Conservation (phyloP, 2,888 invertebrate genomes). For the Octonoba sinensis region DNA sequence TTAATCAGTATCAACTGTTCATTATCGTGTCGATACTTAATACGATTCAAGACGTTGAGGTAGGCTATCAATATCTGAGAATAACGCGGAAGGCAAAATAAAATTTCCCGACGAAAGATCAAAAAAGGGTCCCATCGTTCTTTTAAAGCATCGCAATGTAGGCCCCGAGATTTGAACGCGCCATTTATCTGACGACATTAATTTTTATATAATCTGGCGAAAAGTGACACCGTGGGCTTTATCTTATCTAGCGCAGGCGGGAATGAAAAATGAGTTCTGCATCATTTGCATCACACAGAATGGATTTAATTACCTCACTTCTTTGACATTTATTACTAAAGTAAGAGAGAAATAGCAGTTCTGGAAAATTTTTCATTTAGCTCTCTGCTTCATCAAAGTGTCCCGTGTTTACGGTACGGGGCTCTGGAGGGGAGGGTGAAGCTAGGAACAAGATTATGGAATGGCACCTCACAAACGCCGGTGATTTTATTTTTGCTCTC, state of each 20-base stretch:
- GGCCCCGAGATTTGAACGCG: background rate
- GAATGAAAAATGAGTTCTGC: constrained; percentile 54
- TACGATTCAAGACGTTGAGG: constrained; percentile 11
- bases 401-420: constrained; percentile 57
- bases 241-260: constrained; percentile 55
- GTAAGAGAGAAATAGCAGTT: constrained; percentile 60
- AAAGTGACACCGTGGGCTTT: constrained; percentile 40
- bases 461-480: constrained; percentile 33
- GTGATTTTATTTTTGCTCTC: constrained; percentile 48
- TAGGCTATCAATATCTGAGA: constrained; percentile 26
- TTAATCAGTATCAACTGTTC: too few relatives aligned
- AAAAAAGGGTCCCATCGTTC: too few relatives aligned
- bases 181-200: constrained; percentile 58
- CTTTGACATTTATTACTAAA: constrained; percentile 64
- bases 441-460: constrained; percentile 53
- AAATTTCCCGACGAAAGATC: constrained; percentile 16
- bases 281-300: constrained; percentile 60
- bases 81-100: constrained; percentile 7
- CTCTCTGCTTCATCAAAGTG: constrained; percentile 59
- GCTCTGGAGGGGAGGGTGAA: constrained; percentile 8
- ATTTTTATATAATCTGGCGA: constrained; percentile 61
- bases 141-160: too few relatives aligned
- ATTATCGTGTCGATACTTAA: constrained; percentile 22
- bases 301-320: constrained; percentile 63
- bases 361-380: constrained; percentile 63